phyloP scores from a whole-genome alignment of 2,888 invertebrate species.

The Melanophora roralis region DNA sequence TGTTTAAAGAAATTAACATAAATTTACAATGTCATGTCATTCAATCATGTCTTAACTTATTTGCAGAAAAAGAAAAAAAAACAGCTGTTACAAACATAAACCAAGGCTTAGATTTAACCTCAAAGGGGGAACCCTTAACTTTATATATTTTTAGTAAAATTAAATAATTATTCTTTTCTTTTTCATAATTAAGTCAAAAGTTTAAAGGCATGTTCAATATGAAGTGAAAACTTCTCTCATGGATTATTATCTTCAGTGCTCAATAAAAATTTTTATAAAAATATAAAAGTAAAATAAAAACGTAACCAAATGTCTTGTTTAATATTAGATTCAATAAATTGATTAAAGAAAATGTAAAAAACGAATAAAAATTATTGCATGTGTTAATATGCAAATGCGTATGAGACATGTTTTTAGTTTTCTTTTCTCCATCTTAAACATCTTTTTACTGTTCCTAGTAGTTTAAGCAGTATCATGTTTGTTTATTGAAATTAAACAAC shows the following conservation, averaged over 20 bases:
- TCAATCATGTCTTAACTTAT: slow-evolving; percentile 51
- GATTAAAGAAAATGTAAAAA: background rate
- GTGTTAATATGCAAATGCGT: slow-evolving; percentile 65
- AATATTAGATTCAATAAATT: slow-evolving; percentile 36
- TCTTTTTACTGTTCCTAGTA: slow-evolving; percentile 20
- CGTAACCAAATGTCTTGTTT: slow-evolving; percentile 36
- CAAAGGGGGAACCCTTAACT: background rate
- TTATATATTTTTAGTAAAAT: too few relatives aligned
- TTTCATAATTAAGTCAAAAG: slow-evolving; percentile 48
- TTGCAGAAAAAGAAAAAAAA: background rate
- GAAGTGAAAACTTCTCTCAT: slow-evolving; percentile 50
- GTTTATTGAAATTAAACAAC: slow-evolving; percentile 8
- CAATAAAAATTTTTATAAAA: slow-evolving; percentile 51
- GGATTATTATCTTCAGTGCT: slow-evolving; percentile 56
- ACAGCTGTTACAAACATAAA: background rate
- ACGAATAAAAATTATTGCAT: slow-evolving; percentile 58
- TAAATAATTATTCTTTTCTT: background rate
- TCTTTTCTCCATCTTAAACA: slow-evolving; percentile 21
- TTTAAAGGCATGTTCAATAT: slow-evolving; percentile 31
- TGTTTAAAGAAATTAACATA: slow-evolving; percentile 58
- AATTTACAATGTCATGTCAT: slow-evolving; percentile 58
- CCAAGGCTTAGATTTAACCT: background rate
- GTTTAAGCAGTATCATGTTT: slow-evolving; percentile 1
- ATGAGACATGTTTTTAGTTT: slow-evolving; percentile 47
- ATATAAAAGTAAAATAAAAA: background rate